A percentile compares a stretch with the other conserved stretches of the same genome.
These are phyloP conservation scores for Hemicentrotus pulcherrimus DNA, from an alignment of 35 echinoderm and acorn worm genomes.

Conservation along the genomic window DNA sequence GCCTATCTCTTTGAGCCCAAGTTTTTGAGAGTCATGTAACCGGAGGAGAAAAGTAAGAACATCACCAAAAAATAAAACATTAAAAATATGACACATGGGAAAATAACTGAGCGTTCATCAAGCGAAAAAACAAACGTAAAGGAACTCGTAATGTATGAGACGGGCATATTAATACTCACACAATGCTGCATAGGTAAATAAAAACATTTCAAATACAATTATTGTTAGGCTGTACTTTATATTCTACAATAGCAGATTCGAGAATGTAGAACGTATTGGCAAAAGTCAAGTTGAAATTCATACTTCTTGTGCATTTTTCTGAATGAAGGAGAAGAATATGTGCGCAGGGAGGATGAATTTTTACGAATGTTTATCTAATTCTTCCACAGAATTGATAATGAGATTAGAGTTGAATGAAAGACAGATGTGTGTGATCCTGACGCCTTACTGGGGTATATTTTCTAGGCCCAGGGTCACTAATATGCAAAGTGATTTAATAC, in stretches of 20 bases:
- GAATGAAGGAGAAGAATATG: background rate
- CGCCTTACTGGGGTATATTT: background rate
- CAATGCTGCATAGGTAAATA: background rate
- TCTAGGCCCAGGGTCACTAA: background rate
- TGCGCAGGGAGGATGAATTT: background rate
- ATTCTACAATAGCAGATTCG: background rate
- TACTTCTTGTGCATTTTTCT: background rate
- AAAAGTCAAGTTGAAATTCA: background rate
- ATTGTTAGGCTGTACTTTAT: background rate
- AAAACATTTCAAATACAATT: background rate
- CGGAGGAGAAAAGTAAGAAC: background rate
- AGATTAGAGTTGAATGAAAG: background rate
- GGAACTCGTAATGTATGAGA: background rate
- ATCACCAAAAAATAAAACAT: background rate
- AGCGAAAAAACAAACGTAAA: background rate
- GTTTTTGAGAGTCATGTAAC: background rate
- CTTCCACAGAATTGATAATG: background rate
- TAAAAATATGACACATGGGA: background rate
- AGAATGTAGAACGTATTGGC: background rate
- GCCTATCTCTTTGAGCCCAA: background rate
- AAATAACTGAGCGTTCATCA: background rate
- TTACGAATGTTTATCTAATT: background rate
- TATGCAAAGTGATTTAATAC: background rate
- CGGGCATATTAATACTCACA: no score
- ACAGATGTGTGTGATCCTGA: background rate